Base-by-base conservation (phyloP, 2,797 vertebrate genomes). In the Gephyroberyx darwinii region DNA sequence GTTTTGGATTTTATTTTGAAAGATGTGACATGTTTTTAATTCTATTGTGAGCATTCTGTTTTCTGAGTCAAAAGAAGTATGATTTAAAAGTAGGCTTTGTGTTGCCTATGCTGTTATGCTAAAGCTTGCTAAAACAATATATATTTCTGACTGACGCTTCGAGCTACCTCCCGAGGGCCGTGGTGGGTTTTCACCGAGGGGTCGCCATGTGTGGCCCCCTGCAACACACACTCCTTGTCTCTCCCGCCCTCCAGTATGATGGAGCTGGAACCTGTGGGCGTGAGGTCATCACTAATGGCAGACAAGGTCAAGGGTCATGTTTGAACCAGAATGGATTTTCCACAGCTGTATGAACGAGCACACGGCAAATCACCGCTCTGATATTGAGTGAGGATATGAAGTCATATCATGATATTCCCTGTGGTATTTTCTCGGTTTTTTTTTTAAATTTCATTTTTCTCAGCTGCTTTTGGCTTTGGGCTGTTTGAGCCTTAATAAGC, bases 321-420 rank as follows among this genome's bases (percentile, higher is more conserved):
- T 75, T 80, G 76, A 86, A 81, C 72, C 81, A 52, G 74, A 75
- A 89, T 90, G 84, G 85, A 84, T 90, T 91, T 86, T 83, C 81
- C 83, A 80, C 84, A 87, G 78, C 75, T 87, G 84, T 72, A 77
- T 83, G 78, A 78, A 78, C 30, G 64, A 87, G 75, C 84, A 83
- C 66, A 66, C 65, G 65, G 88, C 75, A 57, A 75, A 80, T 76
- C 80, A 83, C 77, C 63, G 77, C 83, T 86, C 69, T 69, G 60
- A 77, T 81, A 80, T 41, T 35, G 51, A 78, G 72, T 78, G 30
- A 53, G 74, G 69, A 87, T 69, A 77, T 74, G 61, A 68, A 70
- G 68, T 81, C 72, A 60, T 69, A 78, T 69, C 55, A 20, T 58
- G 26, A 58, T 71, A 69, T 84, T 77, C 45, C 79, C 71, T 85